Evolutionary conservation across 2,797 vertebrate species (phyloP).

Genomic region (Pagetopsis macropterus): DNA sequence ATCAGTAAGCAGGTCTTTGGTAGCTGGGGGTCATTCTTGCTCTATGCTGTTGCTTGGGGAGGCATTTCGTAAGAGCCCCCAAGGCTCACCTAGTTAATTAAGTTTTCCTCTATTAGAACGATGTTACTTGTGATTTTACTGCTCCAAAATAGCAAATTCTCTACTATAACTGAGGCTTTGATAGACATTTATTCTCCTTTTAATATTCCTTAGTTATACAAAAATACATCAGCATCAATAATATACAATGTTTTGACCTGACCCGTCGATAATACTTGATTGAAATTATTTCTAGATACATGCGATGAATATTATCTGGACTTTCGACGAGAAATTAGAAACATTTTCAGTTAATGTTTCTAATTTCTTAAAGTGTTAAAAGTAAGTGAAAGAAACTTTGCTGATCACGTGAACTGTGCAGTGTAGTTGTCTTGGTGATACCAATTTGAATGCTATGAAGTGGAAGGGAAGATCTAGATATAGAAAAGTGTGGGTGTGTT

Average conservation of each 20-base stretch:
- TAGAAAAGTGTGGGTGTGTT: conserved; percentile 69
- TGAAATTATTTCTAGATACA: neutral
- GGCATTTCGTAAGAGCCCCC: conserved; percentile 74
- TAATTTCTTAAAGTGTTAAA: conserved; percentile 6
- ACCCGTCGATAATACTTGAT: neutral
- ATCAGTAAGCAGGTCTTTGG: conserved; percentile 85
- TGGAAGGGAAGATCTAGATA: conserved; percentile 61
- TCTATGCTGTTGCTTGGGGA: conserved; percentile 76
- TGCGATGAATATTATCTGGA: conserved; percentile 2
- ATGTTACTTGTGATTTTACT: conserved; percentile 71
- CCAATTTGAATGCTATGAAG: conserved; percentile 48
- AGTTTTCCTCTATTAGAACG: conserved; percentile 70
- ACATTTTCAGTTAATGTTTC: neutral
- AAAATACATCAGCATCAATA: neutral
- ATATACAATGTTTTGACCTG: neutral
- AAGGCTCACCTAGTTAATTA: conserved; percentile 81
- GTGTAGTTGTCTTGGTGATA: conserved; percentile 71
- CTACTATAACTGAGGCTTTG: conserved; percentile 36
- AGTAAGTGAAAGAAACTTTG: conserved; percentile 55
- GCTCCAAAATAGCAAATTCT: conserved; percentile 61
- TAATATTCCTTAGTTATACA: conserved; percentile 2
- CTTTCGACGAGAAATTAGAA: conserved; percentile 8
- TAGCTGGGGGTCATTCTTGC: conserved; percentile 79
- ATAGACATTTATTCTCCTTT: conserved; percentile 37
- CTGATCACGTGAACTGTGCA: conserved; percentile 22